Conservation (phyloP, 2,888 invertebrate species). For the Abrostola triplasia region DNA sequence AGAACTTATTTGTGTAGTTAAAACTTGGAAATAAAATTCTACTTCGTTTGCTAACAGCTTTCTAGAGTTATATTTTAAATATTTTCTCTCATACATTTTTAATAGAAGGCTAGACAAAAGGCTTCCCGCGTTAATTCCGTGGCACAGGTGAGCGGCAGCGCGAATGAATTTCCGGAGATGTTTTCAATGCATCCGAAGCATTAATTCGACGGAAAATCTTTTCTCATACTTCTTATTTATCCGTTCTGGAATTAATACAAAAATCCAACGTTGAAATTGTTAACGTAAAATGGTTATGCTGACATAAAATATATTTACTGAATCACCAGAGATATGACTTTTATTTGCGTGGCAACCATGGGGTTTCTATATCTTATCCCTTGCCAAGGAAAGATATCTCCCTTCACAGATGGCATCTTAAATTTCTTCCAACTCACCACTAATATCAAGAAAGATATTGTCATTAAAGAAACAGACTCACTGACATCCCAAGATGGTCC, state of each 20-base stretch:
- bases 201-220: constrained; percentile 36
- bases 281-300: neutral
- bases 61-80: constrained; percentile 34
- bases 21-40: constrained; percentile 68
- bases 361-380: no score
- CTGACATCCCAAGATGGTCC: no score
- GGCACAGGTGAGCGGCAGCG: constrained; percentile 39
- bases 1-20: constrained; percentile 69
- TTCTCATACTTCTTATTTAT: constrained; percentile 16
- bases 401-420: no score
- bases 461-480: no score
- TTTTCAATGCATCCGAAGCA: constrained; percentile 50
- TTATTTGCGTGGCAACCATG: no score
- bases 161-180: constrained; percentile 47
- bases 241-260: constrained; percentile 9
- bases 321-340: no score
- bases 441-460: no score
- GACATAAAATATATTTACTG: no score
- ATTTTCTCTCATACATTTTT: constrained; percentile 43
- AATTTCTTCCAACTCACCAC: no score
- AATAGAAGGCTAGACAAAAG: constrained; percentile 39
- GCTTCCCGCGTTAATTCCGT: constrained; percentile 45
- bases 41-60: constrained; percentile 55
- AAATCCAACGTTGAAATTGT: neutral
- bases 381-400: no score